phyloP scores from a whole-genome alignment of 2,888 invertebrate genomes.

The Drosophila prolongata region DNA sequence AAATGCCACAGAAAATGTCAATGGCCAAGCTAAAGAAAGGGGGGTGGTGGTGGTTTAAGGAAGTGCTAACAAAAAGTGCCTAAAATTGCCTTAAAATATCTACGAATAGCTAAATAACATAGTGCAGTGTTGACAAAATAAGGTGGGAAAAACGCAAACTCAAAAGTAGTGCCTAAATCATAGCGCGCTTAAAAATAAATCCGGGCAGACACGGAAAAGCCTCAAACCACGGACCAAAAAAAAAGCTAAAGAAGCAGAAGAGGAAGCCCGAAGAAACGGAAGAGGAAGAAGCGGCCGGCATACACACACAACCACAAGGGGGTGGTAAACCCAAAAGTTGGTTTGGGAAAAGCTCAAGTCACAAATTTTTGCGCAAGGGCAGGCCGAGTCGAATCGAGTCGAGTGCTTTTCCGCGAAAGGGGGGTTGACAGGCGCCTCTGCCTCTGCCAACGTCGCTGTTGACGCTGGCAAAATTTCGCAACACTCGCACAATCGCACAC shows the following conservation, averaged over 20 bases:
- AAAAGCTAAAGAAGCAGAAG: constrained; percentile 35
- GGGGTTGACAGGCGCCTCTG: constrained; percentile 45
- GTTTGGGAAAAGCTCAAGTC: constrained; percentile 70
- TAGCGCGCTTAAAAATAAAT: constrained; percentile 76
- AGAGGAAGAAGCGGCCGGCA: constrained; percentile 68
- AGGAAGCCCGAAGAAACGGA: constrained; percentile 39
- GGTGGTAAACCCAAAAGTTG: constrained; percentile 8
- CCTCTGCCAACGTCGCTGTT: constrained; percentile 13
- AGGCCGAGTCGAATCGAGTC: constrained; percentile 52
- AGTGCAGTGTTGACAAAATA: constrained; percentile 32
- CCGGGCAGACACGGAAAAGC: constrained; percentile 75
- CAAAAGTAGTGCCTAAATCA: constrained; percentile 10
- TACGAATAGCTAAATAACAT: background rate
- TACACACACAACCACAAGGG: constrained; percentile 59
- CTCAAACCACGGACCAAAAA: constrained; percentile 65
- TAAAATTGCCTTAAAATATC: background rate
- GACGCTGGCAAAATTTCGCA: constrained; percentile 66
- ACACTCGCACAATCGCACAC: constrained; percentile 63
- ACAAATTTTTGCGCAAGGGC: constrained; percentile 77
- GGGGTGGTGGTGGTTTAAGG: constrained; percentile 22
- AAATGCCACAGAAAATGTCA: constrained; percentile 56
- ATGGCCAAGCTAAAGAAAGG: constrained; percentile 20
- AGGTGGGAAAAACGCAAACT: constrained; percentile 16
- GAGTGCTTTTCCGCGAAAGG: constrained; percentile 43
- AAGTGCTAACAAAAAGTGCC: constrained; percentile 1